phyloP scores from a whole-genome alignment of 92 coral and sea anemone genomes.

The Pocillopora grandis region DNA sequence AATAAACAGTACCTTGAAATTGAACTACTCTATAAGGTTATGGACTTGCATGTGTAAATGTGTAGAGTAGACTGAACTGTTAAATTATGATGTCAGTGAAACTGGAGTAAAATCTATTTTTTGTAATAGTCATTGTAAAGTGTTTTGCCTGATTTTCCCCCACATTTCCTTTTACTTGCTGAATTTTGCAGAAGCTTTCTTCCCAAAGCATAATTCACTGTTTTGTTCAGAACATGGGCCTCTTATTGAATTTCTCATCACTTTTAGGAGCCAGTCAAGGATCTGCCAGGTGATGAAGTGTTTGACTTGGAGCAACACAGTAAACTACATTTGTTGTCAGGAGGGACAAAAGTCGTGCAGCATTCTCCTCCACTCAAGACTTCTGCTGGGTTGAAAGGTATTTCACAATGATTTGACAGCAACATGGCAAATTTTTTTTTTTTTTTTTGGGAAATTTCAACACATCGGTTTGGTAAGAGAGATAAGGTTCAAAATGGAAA shows the following conservation, averaged over 20 bases:
- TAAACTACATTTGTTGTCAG: constrained; percentile 90
- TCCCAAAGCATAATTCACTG: not conserved
- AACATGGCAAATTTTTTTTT: too few species aligned
- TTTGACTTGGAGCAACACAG: constrained; percentile 87
- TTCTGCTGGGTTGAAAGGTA: constrained; percentile 91
- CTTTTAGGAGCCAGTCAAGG: constrained; percentile 84
- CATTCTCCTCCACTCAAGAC: constrained; percentile 91
- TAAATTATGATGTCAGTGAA: too few species aligned
- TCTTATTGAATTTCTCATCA: not conserved
- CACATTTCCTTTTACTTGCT: too few species aligned
- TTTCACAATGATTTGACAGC: not conserved
- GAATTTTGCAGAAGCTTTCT: too few species aligned
- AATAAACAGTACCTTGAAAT: too few species aligned
- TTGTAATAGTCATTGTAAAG: too few species aligned
- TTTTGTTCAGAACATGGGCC: not conserved
- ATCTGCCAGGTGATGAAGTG: constrained; percentile 65
- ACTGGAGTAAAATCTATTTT: too few species aligned
- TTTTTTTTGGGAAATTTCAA: too few species aligned
- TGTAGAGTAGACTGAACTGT: not conserved
- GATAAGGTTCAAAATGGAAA: too few species aligned
- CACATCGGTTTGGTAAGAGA: too few species aligned
- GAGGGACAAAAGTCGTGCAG: constrained; percentile 98
- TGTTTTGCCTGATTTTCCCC: too few species aligned
- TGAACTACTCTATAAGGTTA: not conserved
- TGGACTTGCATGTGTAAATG: not conserved